A percentile compares a stretch with the other conserved stretches of the same genome.
Conservation (phyloP, 37 sponge, comb jelly and placozoan species). For the Cliona cf. orientalis region DNA sequence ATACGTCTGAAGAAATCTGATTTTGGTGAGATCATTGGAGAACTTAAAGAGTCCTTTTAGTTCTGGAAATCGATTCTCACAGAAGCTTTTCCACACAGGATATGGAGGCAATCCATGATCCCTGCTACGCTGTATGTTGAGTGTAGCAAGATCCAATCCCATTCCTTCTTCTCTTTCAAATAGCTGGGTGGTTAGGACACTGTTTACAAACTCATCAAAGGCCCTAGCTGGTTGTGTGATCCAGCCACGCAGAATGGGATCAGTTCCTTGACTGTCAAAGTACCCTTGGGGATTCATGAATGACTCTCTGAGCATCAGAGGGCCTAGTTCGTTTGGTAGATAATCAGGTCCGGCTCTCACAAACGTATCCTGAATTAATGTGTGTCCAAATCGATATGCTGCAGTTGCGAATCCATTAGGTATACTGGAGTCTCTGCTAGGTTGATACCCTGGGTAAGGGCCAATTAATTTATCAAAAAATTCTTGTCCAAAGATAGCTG, state of each 20-base stretch:
- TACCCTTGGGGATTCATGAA: constrained; percentile 50
- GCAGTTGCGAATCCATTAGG: constrained; percentile 71
- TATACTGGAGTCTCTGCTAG: constrained; percentile 44
- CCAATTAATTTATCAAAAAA: constrained; percentile 32
- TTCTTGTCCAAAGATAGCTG: constrained; percentile 45
- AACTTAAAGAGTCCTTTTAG: not conserved
- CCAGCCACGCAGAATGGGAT: constrained; percentile 66
- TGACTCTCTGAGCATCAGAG: constrained; percentile 45
- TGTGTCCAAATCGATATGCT: constrained; percentile 81
- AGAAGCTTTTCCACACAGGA: constrained; percentile 28
- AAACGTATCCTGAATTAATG: constrained; percentile 48
- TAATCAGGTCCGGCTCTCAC: constrained; percentile 30
- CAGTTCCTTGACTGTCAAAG: constrained; percentile 33
- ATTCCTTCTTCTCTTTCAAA: not conserved
- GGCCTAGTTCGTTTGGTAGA: constrained; percentile 12
- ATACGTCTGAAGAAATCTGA: too few relatives aligned
- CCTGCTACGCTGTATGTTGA: constrained; percentile 85
- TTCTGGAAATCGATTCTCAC: not conserved
- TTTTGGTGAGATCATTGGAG: constrained; percentile 15
- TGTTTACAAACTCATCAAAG: too few relatives aligned
- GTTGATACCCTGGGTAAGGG: constrained; percentile 65
- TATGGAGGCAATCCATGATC: constrained; percentile 89
- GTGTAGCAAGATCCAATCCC: constrained; percentile 72
- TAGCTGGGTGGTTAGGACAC: constrained; percentile 28
- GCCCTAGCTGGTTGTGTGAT: constrained; percentile 6